Evolutionary conservation across 2,888 invertebrate species (phyloP), one percentile per base, ranked within the genome.

Genomic region (Mamestra brassicae): DNA sequence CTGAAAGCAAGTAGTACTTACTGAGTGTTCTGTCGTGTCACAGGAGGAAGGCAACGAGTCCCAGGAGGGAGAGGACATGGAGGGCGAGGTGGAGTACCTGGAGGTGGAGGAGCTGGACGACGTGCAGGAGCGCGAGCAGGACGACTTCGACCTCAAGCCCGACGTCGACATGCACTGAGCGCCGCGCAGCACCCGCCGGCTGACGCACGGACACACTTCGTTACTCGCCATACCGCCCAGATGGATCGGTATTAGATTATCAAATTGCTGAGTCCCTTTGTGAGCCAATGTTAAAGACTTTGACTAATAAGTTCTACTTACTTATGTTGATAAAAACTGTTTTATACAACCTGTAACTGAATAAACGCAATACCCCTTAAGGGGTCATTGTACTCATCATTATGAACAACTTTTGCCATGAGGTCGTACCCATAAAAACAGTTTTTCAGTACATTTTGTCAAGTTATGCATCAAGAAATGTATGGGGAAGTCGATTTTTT

Each of bases 41-140:
- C 78, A 85, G 86, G 87, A 87, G 71, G 87, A 88, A 17, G 84
- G 81, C 55, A 70, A 36, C 66, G 86, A 83, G 7, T 84, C 83
- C 6, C 85, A 78, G 75, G 74, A 86, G 26, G 82, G 82, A 63
- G 71, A 81, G 57, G 87, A 83, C 13, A 79, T 83, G 81, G 92
- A 88, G 17, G 94, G 90, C 0, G 89, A 91, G 76, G 94, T 94
- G 69, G 95, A 96, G 84, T 96, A 95, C 87, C 91, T 95, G 45
- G 95, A 96, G 89, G 90, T 95, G 85, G 96, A 95, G 71, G 85
- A 94, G 2, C 89, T 95, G 11, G 95, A 95, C 36, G 95, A 94
- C 2, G 7, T 84, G 66, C 90, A 90, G 11, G 86, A 90, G 61
- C 78, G 65, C 36, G 79, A 70, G 0, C 15, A 73, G n/a, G 78